Percentiles rank a stretch among this genome's conserved stretches.
phyloP scores from a whole-genome alignment of 1,140 invertebrate species.

The Bursaphelenchus mucronatus region DNA sequence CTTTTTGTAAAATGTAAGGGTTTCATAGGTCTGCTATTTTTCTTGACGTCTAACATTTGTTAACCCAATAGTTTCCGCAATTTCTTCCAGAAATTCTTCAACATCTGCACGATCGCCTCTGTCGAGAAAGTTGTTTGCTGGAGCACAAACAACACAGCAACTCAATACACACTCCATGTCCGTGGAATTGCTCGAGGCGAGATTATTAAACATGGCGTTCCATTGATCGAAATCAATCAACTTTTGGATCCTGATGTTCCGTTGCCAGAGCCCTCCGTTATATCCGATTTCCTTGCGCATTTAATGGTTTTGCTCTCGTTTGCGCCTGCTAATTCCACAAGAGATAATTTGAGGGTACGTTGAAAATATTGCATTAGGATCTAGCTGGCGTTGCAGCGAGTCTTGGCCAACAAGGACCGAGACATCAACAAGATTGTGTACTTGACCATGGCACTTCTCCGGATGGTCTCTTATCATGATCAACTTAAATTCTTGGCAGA shows the following conservation, averaged over 20 bases:
- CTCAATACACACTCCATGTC: slow-evolving; percentile 65
- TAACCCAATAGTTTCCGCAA: too few relatives aligned
- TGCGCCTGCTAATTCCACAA: background rate
- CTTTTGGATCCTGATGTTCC: slow-evolving; percentile 62
- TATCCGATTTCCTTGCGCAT: slow-evolving; percentile 6
- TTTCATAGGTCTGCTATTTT: background rate
- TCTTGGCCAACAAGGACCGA: slow-evolving; percentile 8
- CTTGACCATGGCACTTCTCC: slow-evolving; percentile 61
- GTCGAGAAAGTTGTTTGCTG: slow-evolving; percentile 66
- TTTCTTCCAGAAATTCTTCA: slow-evolving; percentile 31
- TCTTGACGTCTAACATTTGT: too few relatives aligned
- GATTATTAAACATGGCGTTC: slow-evolving; percentile 63
- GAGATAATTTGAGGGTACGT: slow-evolving; percentile 11
- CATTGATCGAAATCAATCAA: slow-evolving; percentile 64
- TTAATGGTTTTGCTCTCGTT: background rate
- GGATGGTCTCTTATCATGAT: slow-evolving; percentile 64
- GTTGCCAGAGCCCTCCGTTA: background rate
- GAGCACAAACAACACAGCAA: slow-evolving; percentile 63
- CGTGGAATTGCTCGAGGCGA: slow-evolving; percentile 65
- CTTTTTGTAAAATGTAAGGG: background rate
- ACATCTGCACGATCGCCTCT: slow-evolving; percentile 65
- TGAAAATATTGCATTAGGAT: background rate
- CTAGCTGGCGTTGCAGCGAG: slow-evolving; percentile 1
- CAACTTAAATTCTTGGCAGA: slow-evolving; percentile 65
- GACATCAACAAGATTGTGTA: slow-evolving; percentile 15